These are phyloP conservation scores for Drosophila formosana DNA, from an alignment of 2,888 invertebrate genomes.

Conservation along the genomic window DNA sequence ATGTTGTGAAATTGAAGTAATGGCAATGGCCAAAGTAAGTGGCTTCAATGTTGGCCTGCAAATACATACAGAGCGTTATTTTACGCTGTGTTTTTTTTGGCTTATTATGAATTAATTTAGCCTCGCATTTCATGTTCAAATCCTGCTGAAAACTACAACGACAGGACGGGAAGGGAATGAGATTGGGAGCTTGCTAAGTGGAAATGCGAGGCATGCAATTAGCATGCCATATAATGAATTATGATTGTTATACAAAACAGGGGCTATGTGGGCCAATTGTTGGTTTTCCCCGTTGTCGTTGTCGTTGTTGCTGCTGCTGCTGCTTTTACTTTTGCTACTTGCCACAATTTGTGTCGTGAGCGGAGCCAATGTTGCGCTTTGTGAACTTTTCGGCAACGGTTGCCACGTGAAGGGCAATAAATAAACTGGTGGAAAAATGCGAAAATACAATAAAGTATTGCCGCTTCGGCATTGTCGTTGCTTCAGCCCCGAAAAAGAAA, in stretches of 20 bases:
- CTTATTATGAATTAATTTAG: conserved; percentile 72
- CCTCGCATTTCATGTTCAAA: conserved; percentile 54
- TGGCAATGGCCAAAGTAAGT: conserved; percentile 19
- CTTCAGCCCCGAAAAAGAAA: background rate
- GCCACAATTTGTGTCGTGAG: conserved; percentile 55
- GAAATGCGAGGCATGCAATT: conserved; percentile 63
- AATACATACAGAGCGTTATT: conserved; percentile 26
- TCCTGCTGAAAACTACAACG: conserved; percentile 13
- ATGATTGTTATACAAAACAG: conserved; percentile 62
- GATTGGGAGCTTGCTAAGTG: conserved; percentile 53
- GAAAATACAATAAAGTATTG: conserved; percentile 77
- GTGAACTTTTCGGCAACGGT: conserved; percentile 46
- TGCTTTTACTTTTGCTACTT: conserved; percentile 9
- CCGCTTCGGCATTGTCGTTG: conserved; percentile 50
- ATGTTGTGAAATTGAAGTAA: conserved; percentile 63
- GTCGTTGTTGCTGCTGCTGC: background rate
- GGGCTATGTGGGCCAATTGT: conserved; percentile 24
- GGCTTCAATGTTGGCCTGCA: conserved; percentile 13
- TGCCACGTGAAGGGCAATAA: conserved; percentile 77
- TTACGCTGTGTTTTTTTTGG: conserved; percentile 15
- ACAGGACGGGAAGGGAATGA: background rate
- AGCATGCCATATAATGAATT: conserved; percentile 72
- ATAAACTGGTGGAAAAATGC: conserved; percentile 76
- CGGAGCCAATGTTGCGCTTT: conserved; percentile 60
- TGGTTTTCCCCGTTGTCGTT: conserved; percentile 5